Evolutionary conservation across 2,113 vertebrate genomes (phyloP).

Genomic region (Melanocharis versteri): DNA sequence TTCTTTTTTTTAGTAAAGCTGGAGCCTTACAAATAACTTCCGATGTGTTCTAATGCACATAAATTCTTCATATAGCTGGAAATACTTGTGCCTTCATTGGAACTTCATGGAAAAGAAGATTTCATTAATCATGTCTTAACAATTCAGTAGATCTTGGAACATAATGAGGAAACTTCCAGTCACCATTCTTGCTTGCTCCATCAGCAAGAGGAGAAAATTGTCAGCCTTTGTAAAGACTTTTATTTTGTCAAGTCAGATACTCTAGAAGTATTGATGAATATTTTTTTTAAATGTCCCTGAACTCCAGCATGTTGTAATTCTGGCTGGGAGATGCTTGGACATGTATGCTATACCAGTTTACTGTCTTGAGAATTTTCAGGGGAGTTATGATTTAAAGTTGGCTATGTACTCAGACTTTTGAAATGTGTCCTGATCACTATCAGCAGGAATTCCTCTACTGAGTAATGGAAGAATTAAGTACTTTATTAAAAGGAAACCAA

Average conservation of each 20-base stretch:
- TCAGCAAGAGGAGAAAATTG: neutral
- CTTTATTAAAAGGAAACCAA: neutral
- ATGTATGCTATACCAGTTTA: neutral
- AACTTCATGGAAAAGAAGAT: neutral
- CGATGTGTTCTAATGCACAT: neutral
- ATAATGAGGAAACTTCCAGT: neutral
- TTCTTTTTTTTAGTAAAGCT: neutral
- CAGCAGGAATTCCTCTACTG: neutral
- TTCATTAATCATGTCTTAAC: neutral
- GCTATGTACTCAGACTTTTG: neutral
- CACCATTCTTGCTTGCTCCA: neutral
- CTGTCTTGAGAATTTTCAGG: neutral
- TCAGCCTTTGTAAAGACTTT: neutral
- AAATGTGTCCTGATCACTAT: neutral
- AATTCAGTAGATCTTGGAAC: neutral
- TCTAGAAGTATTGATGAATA: neutral
- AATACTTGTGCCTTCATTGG: neutral
- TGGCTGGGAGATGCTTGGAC: neutral
- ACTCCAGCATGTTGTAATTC: neutral
- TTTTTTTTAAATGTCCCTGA: neutral
- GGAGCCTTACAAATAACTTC: neutral
- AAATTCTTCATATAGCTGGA: neutral
- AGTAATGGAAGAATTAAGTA: slow-evolving; percentile 11
- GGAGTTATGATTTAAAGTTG: neutral
- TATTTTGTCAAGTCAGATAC: neutral